These are phyloP conservation scores for Selenia dentaria DNA, from an alignment of 2,888 invertebrate species.

Conservation along the genomic window DNA sequence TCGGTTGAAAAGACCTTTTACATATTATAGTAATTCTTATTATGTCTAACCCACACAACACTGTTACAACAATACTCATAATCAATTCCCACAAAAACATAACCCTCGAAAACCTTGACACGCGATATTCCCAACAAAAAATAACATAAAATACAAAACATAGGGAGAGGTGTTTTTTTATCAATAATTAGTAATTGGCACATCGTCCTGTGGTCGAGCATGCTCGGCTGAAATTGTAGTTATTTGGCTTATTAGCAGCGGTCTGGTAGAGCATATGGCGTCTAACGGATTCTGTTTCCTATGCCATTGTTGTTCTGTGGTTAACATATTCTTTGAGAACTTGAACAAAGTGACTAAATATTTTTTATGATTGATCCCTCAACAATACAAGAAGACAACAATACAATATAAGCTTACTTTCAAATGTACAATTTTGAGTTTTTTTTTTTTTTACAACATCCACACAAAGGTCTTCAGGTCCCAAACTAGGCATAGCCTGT, in stretches of 20 bases:
- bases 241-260: conserved; percentile 26
- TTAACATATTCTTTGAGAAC: background rate
- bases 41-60: background rate
- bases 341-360: background rate
- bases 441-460: too few relatives aligned
- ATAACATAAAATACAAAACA: conserved; percentile 30
- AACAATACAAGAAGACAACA: too few relatives aligned
- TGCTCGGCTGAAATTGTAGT: conserved; percentile 35
- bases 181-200: conserved; percentile 74
- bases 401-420: too few relatives aligned
- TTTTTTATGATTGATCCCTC: too few relatives aligned
- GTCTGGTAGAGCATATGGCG: conserved; percentile 23
- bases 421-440: too few relatives aligned
- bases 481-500: too few relatives aligned
- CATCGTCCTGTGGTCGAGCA: conserved; percentile 58
- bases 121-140: conserved; percentile 33
- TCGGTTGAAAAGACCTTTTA: too few relatives aligned
- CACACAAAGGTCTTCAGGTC: too few relatives aligned
- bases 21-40: background rate
- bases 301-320: conserved; percentile 10
- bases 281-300: conserved; percentile 17
- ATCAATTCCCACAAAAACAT: conserved; percentile 8
- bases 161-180: conserved; percentile 49
- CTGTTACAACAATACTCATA: conserved; percentile 2
- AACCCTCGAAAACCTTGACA: conserved; percentile 25